phyloP scores from a whole-genome alignment of 2,888 invertebrate genomes.

The Pheosia gnoma region DNA sequence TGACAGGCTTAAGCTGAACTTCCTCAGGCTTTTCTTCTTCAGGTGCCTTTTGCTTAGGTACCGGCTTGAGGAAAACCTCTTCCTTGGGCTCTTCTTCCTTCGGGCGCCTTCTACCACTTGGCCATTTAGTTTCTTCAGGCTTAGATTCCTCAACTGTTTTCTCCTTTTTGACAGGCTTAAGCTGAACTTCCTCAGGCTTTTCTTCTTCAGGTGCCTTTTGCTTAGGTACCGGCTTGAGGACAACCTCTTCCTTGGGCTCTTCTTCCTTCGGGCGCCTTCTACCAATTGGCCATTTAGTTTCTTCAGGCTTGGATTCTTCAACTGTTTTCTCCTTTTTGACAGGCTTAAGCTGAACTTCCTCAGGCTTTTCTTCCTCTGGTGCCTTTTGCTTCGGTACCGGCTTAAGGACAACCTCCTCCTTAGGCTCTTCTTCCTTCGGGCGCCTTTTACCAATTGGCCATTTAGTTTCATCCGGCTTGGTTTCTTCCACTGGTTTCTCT shows the following conservation, averaged over 20 bases:
- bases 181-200: conserved; percentile 20
- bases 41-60: conserved; percentile 26
- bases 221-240: conserved; percentile 35
- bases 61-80: conserved; percentile 44
- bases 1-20: conserved; percentile 45
- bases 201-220: conserved; percentile 28
- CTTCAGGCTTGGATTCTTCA: conserved; percentile 44
- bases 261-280: conserved; percentile 28
- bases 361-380: conserved; percentile 54
- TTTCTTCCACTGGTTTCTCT: conserved; percentile 33
- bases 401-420: conserved; percentile 46
- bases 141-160: conserved; percentile 35
- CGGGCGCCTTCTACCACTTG: conserved; percentile 42
- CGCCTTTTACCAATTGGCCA: conserved; percentile 42
- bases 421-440: conserved; percentile 32
- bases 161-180: conserved; percentile 44
- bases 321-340: conserved; percentile 50
- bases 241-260: conserved; percentile 19
- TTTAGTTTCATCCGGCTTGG: conserved; percentile 57
- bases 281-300: conserved; percentile 10
- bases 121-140: conserved; percentile 47
- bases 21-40: conserved; percentile 49
- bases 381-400: conserved; percentile 60
- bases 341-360: conserved; percentile 52
- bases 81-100: conserved; percentile 60